Evolutionary conservation across 1,140 invertebrate species (phyloP), one percentile per base, ranked within the genome.

Genomic region (Bilobella aurantiaca): DNA sequence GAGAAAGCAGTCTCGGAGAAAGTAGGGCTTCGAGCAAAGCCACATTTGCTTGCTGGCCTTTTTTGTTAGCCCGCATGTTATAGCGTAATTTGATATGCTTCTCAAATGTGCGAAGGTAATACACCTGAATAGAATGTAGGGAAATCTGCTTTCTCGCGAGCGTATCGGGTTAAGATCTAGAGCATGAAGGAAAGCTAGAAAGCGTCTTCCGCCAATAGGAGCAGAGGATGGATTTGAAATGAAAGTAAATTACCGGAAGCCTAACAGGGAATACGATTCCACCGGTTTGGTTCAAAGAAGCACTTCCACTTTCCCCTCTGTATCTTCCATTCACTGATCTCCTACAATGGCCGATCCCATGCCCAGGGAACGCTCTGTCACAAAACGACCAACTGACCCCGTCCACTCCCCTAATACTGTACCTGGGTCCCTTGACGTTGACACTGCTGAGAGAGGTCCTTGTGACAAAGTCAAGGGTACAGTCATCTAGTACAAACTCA

Each of bases 401-500:
- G 37, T 42, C n/a, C n/a, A n/a, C n/a, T n/a, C n/a, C n/a, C n/a
- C n/a, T n/a, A n/a, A n/a, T n/a, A n/a, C n/a, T n/a, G n/a, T n/a
- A n/a, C n/a, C n/a, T n/a, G 37, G 37, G 8, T 42, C 8, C 8
- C 8, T n/a, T 42, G 8, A 42, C 8, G 8, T 42, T 42, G 37
- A 12, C 37, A 42, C 37, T 23, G 12, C 25, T 5, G 23, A 5
- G 49, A 53, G 23, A 23, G 5, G 49, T 12, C 49, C 49, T 23
- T 53, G 49, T 18, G 49, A 53, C 12, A 23, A 23, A 14, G 49
- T 53, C 49, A 23, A 53, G 49, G 49, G 49, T 53, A 5, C 14
- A n/a, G n/a, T n/a, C n/a, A n/a, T n/a, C 3, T 53, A 53, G 14
- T 53, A 53, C 49, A 53, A 53, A 23, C 49, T 53, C 49, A 53